Evolutionary conservation across 2,888 invertebrate genomes (phyloP).

Genomic region (Metopia argyrocephala): DNA sequence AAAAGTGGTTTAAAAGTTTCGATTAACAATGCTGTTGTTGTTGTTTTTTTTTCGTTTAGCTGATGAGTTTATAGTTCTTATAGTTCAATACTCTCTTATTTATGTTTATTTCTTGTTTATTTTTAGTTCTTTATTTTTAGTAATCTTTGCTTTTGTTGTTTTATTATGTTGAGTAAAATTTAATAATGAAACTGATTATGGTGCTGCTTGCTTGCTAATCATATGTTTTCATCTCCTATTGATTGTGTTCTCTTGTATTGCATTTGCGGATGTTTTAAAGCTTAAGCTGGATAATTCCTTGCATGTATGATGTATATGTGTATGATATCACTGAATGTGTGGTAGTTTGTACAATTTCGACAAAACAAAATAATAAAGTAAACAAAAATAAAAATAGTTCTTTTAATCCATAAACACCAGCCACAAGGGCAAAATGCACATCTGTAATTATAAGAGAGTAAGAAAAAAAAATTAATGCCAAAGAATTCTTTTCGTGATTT

Average conservation of each 20-base stretch:
- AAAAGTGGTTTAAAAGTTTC: neutral
- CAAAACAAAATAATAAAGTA: constrained; percentile 27
- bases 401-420: constrained; percentile 59
- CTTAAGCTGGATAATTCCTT: neutral
- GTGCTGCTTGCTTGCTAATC: neutral
- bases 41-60: neutral
- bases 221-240: neutral
- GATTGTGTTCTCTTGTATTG: neutral
- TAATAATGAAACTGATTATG: neutral
- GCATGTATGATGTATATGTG: neutral
- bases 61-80: neutral
- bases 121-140: neutral
- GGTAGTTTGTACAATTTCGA: too few relatives aligned
- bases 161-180: constrained; percentile 4
- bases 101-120: neutral
- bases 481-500: too few relatives aligned
- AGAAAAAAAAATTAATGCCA: constrained; percentile 21
- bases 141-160: neutral
- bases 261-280: constrained; percentile 14
- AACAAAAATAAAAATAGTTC: constrained; percentile 9
- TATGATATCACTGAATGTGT: neutral
- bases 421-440: constrained; percentile 57
- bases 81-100: neutral
- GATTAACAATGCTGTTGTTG: constrained; percentile 26
- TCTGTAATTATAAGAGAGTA: constrained; percentile 55